Evolutionary conservation across 2,797 vertebrate species (phyloP).

Genomic region (Anas acuta): DNA sequence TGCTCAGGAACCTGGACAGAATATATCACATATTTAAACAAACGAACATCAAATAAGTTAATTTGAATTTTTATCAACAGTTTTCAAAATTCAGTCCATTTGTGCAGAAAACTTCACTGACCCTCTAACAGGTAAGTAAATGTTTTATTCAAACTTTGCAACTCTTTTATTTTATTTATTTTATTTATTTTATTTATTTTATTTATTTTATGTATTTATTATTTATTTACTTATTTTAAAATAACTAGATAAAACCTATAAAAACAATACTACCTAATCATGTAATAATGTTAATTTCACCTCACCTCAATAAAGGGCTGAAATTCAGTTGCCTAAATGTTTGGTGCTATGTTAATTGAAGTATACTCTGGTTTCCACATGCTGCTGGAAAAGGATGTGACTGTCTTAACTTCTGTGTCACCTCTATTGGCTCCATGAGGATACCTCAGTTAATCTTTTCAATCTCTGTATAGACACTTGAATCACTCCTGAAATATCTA

Average conservation of each 20-base stretch:
- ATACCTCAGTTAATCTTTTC: background rate
- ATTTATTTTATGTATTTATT: too few species aligned
- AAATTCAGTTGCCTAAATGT: background rate
- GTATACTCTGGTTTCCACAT: background rate
- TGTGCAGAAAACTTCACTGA: background rate
- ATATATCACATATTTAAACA: background rate
- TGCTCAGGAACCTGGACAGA: background rate
- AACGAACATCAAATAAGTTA: background rate
- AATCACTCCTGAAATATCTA: constrained; percentile 12
- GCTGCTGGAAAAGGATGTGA: background rate
- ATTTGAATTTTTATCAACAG: background rate
- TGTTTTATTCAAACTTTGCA: background rate
- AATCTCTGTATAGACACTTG: background rate
- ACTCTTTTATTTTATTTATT: background rate
- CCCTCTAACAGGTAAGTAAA: background rate
- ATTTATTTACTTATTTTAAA: background rate
- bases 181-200: too few species aligned
- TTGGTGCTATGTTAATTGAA: background rate
- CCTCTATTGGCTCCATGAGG: background rate
- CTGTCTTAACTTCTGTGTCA: background rate
- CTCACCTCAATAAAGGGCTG: background rate
- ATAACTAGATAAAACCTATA: background rate
- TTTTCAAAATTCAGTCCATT: background rate
- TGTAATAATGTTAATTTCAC: background rate
- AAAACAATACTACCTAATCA: background rate